Evolutionary conservation across 2,113 vertebrate species (phyloP), one percentile per base, ranked within the genome.

Genomic region (Anguilla rostrata): DNA sequence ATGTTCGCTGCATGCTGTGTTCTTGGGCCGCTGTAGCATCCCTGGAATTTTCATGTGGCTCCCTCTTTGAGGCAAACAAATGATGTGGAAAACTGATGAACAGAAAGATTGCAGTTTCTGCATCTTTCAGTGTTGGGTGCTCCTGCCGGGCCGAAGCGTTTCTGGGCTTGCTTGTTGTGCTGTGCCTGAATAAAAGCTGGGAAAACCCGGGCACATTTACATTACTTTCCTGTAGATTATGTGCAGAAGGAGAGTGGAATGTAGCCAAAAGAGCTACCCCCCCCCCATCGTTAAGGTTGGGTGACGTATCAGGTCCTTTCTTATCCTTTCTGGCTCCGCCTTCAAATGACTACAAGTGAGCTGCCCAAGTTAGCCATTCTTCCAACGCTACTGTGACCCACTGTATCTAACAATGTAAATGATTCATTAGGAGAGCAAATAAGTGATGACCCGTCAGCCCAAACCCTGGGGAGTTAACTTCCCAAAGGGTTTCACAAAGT

Each of bases 401-500:
- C 71, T 75, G 71, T 82, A 82, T 82, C 34, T 49, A 83, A 57
- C n/a, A 82, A 87, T 88, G 89, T 91, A 87, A 91, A 91, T 91
- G 88, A 90, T 91, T 91, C 81, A 83, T 86, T 88, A 86, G 84
- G 78, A 87, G 79, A 86, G 89, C 88, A 88, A 89, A 91, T 86
- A 87, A 16, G 84, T 87, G 81, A 89, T 87, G 87, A 90, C 84
- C 89, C 83, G 88, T 87, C 87, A 89, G 88, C 88, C 87, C 82
- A 88, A 83, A 87, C 86, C 78, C 87, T 86, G 86, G 88, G 80
- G 85, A 89, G 83, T 85, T 86, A 57, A 85, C 84, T 90, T 89
- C 89, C 84, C 82, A 49, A 16, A 81, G 79, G 79, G 85, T 53
- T 66, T 75, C 85, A 78, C 20, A 22, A 53, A 53, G 78, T 40